These are phyloP conservation scores for Cynodonichthys magdalenae DNA, from an alignment of 2,797 vertebrate genomes.

Conservation along the genomic window DNA sequence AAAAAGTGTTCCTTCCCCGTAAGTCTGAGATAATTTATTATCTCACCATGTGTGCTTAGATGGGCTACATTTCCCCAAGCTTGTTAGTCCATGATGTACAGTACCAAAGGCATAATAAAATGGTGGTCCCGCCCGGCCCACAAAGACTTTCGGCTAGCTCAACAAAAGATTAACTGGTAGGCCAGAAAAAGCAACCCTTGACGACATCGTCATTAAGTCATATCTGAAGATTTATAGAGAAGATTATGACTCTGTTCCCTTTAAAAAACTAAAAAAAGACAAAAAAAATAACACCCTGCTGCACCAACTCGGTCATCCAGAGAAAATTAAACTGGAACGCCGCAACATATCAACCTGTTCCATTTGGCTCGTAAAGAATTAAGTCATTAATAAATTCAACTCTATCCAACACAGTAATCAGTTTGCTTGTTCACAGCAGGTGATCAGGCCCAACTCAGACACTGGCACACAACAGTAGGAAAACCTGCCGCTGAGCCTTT, in stretches of 20 bases:
- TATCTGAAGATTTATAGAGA: conserved; percentile 39
- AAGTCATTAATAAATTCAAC: too few relatives aligned
- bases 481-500: too few relatives aligned
- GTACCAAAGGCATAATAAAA: conserved; percentile 41
- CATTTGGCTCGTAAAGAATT: too few relatives aligned
- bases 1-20: conserved; percentile 22
- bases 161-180: conserved; percentile 17
- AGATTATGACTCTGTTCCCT: conserved; percentile 8
- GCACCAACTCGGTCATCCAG: conserved; percentile 27
- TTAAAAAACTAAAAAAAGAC: too few relatives aligned
- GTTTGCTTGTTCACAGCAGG: conserved; percentile 32
- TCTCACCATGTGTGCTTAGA: conserved; percentile 33
- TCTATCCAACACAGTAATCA: conserved; percentile 1
- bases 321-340: conserved; percentile 25
- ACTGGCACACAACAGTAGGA: too few relatives aligned
- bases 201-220: conserved; percentile 39
- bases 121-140: neutral
- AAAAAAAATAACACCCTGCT: neutral
- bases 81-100: conserved; percentile 51
- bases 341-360: too few relatives aligned
- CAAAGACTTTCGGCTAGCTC: conserved; percentile 32
- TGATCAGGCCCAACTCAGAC: too few relatives aligned
- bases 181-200: conserved; percentile 32
- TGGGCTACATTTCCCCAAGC: conserved; percentile 54
- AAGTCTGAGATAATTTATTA: conserved; percentile 55